Evolutionary conservation across 2,888 invertebrate genomes (phyloP).

Genomic region (Coelogynopora nodosa): DNA sequence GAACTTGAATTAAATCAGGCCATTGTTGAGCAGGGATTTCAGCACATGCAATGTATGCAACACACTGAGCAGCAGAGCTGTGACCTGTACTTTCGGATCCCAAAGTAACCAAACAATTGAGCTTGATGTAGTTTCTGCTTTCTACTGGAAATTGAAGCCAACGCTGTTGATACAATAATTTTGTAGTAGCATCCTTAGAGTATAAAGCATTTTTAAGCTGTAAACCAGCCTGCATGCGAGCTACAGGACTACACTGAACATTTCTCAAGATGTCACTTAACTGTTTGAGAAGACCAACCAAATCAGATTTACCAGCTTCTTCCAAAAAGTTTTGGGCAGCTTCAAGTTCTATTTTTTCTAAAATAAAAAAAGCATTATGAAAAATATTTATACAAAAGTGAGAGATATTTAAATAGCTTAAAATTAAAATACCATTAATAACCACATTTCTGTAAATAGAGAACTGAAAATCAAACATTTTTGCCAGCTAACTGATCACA

Average conservation of each 20-base stretch:
- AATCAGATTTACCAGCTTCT: conserved; percentile 36
- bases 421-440: too few relatives aligned
- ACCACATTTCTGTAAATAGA: too few relatives aligned
- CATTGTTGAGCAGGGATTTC: conserved; percentile 88
- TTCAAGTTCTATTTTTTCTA: conserved; percentile 40
- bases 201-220: conserved; percentile 96
- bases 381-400: neutral
- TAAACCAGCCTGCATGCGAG: conserved; percentile 92
- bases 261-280: conserved; percentile 85
- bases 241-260: conserved; percentile 83
- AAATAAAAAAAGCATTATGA: neutral
- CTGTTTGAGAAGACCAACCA: conserved; percentile 72
- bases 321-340: conserved; percentile 41
- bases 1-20: conserved; percentile 78
- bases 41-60: conserved; percentile 93
- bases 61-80: conserved; percentile 96
- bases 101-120: conserved; percentile 87
- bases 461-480: too few relatives aligned
- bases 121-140: conserved; percentile 80
- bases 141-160: conserved; percentile 88
- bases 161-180: conserved; percentile 78
- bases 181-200: conserved; percentile 81
- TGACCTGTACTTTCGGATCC: conserved; percentile 91
- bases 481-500: too few relatives aligned
- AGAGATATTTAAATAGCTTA: too few relatives aligned